phyloP scores from a whole-genome alignment of 2,113 vertebrate species.

The Gallinago undulata region DNA sequence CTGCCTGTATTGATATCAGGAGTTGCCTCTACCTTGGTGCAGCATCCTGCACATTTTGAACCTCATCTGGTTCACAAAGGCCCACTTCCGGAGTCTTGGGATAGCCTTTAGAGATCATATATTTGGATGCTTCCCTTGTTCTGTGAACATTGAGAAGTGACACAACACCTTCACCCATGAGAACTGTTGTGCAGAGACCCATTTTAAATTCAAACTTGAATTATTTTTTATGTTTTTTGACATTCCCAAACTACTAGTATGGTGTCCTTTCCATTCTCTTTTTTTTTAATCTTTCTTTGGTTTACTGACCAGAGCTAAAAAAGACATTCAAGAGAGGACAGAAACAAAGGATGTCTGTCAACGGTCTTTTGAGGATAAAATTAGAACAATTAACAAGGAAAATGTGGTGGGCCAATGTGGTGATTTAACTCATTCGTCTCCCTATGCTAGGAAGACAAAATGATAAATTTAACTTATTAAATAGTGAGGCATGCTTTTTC shows the following conservation, averaged over 20 bases:
- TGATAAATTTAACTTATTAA: background rate
- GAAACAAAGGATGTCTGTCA: background rate
- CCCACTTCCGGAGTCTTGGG: background rate
- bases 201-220: background rate
- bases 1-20: background rate
- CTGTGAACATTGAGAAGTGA: background rate
- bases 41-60: background rate
- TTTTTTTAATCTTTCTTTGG: background rate
- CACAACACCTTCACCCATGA: background rate
- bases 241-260: background rate
- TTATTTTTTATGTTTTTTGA: background rate
- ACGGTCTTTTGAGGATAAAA: background rate
- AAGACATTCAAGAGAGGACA: background rate
- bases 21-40: background rate
- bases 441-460: background rate
- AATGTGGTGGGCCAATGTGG: background rate
- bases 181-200: background rate
- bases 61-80: background rate
- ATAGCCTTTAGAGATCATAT: background rate
- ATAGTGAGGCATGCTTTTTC: background rate
- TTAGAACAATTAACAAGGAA: background rate
- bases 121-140: background rate
- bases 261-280: rapidly evolving
- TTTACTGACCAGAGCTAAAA: background rate
- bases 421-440: background rate